Evolutionary conservation across 2,797 vertebrate genomes (phyloP), one percentile per base, ranked within the genome.

Genomic region (Gobio occitaniae): DNA sequence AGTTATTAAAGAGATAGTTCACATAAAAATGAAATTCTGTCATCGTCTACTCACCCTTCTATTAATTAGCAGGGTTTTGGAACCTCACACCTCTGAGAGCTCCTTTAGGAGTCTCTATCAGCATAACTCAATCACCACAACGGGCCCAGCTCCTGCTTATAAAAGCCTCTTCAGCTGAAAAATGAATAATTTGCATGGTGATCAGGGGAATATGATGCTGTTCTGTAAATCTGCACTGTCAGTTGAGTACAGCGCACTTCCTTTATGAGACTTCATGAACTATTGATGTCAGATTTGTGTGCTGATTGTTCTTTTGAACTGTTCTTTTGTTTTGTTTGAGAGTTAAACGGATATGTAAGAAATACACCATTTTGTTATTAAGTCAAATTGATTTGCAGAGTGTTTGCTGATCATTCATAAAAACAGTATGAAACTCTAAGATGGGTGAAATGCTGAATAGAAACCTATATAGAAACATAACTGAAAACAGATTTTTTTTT

Each of bases 41-140:
- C 70, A 29, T 19, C 25, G 25, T 74, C 50, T 32, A 12, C 16
- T 52, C 25, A 6, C 47, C 47, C 2, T 19, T 61, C 47, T 87
- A 70, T 63, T 84, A 71, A 84, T 87, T 78, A 85, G 78, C 25
- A 10, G 69, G 52, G 70, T 12, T 44, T 38, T 36, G 47, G 56
- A 72, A 50, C 10, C 63, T 25, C 65, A 32, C 68, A 78, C 6
- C 50, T 80, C 38, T 41, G 56, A 82, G 11, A 72, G 25, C 69
- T 36, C 38, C 3, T 8, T 75, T 36, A 65, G 44, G 29, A 74
- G 13, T 38, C 25, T 36, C 25, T 71, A 38, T 61, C 68, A 59
- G 38, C 38, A 47, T 61, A 59, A 82, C 38, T 29, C 50, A 56
- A 38, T 50, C 50, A 8, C 11, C 29, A 52, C 13, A 3, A 10